Evolutionary conservation across 2,888 invertebrate species (phyloP).

Genomic region (Eledona agricola): DNA sequence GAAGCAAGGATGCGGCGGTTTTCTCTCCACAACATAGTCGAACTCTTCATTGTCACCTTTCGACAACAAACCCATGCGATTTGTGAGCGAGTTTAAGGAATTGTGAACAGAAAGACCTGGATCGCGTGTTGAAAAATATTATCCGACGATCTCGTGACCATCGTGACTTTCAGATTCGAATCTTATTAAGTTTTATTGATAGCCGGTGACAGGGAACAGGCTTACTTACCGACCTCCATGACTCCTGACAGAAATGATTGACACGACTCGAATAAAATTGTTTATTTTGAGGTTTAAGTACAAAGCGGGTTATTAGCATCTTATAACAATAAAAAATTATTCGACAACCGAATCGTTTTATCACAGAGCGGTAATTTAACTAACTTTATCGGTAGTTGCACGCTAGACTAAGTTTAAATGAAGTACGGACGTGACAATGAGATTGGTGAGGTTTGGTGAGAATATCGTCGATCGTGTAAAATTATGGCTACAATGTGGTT

Average conservation of each 20-base stretch:
- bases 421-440: constrained; percentile 14
- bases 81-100: too few relatives aligned
- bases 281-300: constrained; percentile 32
- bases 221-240: too few relatives aligned
- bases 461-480: constrained; percentile 2
- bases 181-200: constrained; percentile 43
- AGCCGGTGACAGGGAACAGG: constrained; percentile 12
- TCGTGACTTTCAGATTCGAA: constrained; percentile 38
- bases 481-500: constrained; percentile 6
- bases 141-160: constrained; percentile 22
- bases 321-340: constrained; percentile 27
- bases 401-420: constrained; percentile 9
- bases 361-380: constrained; percentile 34
- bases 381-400: too few relatives aligned
- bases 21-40: constrained; percentile 56
- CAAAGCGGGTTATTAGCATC: constrained; percentile 30
- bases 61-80: too few relatives aligned
- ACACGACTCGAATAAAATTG: constrained; percentile 19
- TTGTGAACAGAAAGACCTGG: constrained; percentile 16
- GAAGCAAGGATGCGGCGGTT: constrained; percentile 51
- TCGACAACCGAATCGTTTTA: constrained; percentile 31
- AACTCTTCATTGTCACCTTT: too few relatives aligned
- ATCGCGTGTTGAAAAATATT: constrained; percentile 39
- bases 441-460: neutral
- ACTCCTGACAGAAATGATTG: too few relatives aligned